Percentiles rank a stretch among this genome's conserved stretches.
Evolutionary conservation across 2,113 vertebrate species (phyloP).

Genomic region (Leucosticte australis): DNA sequence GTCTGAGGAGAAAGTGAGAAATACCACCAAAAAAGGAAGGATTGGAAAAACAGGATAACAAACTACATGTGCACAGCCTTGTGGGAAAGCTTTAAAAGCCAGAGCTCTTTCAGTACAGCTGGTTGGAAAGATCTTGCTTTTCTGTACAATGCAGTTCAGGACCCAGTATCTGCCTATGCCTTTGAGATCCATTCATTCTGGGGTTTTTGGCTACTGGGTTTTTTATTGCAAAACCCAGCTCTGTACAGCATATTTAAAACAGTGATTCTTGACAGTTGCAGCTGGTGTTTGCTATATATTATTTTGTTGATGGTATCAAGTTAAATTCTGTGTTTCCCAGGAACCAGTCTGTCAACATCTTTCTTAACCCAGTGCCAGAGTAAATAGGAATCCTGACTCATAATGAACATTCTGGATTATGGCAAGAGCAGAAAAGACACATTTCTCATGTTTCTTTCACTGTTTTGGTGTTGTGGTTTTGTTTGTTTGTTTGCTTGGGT

Average conservation of each 20-base stretch:
- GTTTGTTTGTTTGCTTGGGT: not conserved
- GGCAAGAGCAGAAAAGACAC: not conserved
- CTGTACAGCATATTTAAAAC: not conserved
- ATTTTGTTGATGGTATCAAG: constrained; percentile 16
- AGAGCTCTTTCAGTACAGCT: not conserved
- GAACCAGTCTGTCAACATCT: constrained; percentile 16
- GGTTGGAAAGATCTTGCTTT: not conserved
- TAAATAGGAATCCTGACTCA: constrained; percentile 18
- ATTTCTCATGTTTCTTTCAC: not conserved
- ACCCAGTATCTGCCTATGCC: not conserved
- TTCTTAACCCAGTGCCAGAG: constrained; percentile 13
- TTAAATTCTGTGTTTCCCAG: constrained; percentile 17
- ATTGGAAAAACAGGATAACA: not conserved
- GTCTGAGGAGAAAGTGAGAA: not conserved
- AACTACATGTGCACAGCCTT: not conserved
- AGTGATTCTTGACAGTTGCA: constrained; percentile 21
- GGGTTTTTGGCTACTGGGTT: not conserved
- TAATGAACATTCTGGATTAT: not conserved
- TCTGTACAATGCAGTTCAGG: not conserved
- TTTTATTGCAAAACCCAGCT: not conserved
- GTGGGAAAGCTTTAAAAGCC: not conserved
- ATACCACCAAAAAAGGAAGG: not conserved
- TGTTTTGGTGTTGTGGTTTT: not conserved
- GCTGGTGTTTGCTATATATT: constrained; percentile 47
- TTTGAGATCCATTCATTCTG: not conserved